Evolutionary conservation across 1,140 invertebrate species (phyloP), one percentile per base, ranked within the genome.

Genomic region (Drosophila melanica): DNA sequence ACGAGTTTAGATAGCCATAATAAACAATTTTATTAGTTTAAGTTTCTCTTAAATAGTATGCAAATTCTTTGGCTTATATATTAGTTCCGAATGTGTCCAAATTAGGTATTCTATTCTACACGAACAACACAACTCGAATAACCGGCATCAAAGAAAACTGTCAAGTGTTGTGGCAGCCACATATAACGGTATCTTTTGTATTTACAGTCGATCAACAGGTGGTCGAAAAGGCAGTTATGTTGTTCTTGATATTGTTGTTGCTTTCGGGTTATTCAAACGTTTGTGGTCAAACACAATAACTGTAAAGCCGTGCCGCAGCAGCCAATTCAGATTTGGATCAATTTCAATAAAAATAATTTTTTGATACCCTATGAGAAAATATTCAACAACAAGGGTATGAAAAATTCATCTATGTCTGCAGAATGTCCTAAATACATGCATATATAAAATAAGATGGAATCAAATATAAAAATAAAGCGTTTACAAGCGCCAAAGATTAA

Each of bases 221-320:
- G 80, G 80, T 57, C 59, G 58, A 35, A 45, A 37, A 60, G 51
- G 62, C 20, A 16, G 55, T 76, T 73, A 47, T 65, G 16, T 37
- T 57, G 20, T 45, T 57, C 45, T 27, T 62, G 66, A 44, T 55
- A 11, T 20, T 42, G 42, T 23, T 70, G 59, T 53, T 30, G 45
- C 37, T 33, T 72, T 51, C 64, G 57, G 50, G 42, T 51, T 66
- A 68, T 85, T 77, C 53, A 81, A 78, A 76, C 72, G 75, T 81
- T 86, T 86, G 81, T 73, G 75, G 75, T 79, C 79, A 81, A 87
- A 79, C 82, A 76, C 70, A 75, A 76, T 73, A 77, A 87, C 79
- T 73, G 82, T 76, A 62, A 51, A 44, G 33, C 30, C 27, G 33
- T 64, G 51, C 35, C 59, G 47, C 62, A 54, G 39, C 45, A 37